Percentiles rank a stretch among this genome's conserved stretches.
Evolutionary conservation across 1,140 invertebrate species (phyloP).

Genomic region (Coptotermes formosanus): DNA sequence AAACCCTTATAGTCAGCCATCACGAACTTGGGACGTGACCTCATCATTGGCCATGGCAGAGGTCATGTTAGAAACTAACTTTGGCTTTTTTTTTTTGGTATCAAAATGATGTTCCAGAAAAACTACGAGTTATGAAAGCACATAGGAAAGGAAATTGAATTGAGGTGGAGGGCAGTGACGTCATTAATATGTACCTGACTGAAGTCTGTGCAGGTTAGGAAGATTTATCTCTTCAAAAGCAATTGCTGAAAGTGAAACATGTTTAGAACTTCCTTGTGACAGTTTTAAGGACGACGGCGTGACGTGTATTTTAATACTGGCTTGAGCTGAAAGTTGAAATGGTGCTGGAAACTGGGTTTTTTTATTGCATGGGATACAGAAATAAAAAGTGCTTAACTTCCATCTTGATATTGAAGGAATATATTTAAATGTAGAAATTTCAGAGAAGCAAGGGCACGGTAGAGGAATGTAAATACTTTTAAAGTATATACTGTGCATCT

Average conservation of each 20-base stretch:
- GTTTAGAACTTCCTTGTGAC: not conserved
- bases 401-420: not conserved
- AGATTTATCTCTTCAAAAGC: not conserved
- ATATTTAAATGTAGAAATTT: not conserved
- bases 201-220: not conserved
- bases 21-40: not conserved
- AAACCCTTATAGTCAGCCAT: not conserved
- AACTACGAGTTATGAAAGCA: not conserved
- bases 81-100: not conserved
- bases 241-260: not conserved
- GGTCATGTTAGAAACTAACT: not conserved
- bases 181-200: not conserved
- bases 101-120: not conserved
- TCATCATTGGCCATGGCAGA: not conserved
- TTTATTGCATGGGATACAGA: too few species aligned
- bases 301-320: not conserved
- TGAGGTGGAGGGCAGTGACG: not conserved
- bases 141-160: not conserved
- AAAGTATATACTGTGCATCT: too few species aligned
- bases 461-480: too few species aligned
- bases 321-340: too few species aligned
- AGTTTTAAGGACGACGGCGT: not conserved
- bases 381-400: not conserved
- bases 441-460: too few species aligned
- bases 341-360: not conserved